Evolutionary conservation across 2,113 vertebrate species (phyloP), one percentile per base, ranked within the genome.

Genomic region (Perccottus glenii): DNA sequence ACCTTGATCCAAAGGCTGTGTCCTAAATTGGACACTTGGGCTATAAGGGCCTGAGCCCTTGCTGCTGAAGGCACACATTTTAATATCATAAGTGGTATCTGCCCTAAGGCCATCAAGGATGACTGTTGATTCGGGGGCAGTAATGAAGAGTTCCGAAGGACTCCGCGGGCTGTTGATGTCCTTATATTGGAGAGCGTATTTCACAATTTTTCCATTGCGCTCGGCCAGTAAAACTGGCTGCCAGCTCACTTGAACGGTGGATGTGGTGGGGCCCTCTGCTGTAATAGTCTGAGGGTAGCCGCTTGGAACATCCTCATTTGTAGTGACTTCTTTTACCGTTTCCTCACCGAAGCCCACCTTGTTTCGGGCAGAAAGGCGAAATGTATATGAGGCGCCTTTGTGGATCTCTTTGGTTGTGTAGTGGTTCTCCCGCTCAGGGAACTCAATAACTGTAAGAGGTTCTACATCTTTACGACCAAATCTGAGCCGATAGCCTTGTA

Each of bases 11-110:
- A 98, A 93, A 75, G 98, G 96, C 86, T 98, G 96, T 93, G 97
- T 99, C 93, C 97, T 98, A 94, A 98, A 98, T 93, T 99, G 97
- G 94, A 99, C 96, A 96, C 96, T 99, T 89, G 98, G 98, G 94
- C 98, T 99, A 96, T 97, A 99, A 80, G 98, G 95, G 92, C 98
- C 97, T 77, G 96, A 93, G 89, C 98, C 98, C 94, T 98, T 98
- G 96, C 94, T 97, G 94, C 96, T 98, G 89, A 98, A 96, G 93
- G 98, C 97, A 94, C 97, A 96, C 94, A 99, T 96, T 98, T 98
- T 99, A 93, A 99, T 98, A 95, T 99, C 97, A 43, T 98, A 99
- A 85, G 97, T 99, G 82, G 96, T 98, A 92, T 99, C 98, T 79
- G 96, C 92, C 91, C 95, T 97, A 91, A 99, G 94, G 91, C 96